Conservation (phyloP, 2,797 vertebrate genomes). For the Bradypodion ventrale region DNA sequence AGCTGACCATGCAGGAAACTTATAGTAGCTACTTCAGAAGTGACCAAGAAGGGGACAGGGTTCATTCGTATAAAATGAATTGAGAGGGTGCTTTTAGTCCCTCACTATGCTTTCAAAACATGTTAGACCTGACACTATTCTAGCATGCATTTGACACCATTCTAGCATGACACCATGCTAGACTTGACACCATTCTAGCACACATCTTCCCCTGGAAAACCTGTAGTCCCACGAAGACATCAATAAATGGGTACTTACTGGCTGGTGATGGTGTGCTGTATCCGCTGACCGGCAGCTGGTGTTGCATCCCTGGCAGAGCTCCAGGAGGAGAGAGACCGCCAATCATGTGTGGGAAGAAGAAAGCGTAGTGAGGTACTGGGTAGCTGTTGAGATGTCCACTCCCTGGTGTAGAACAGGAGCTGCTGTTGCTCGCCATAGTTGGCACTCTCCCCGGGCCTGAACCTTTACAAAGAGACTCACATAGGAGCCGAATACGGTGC, state of each 20-base stretch:
- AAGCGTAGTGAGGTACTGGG: slow-evolving; percentile 92
- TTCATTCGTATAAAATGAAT: not conserved
- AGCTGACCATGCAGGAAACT: not conserved
- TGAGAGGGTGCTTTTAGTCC: not conserved
- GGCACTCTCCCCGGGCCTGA: slow-evolving; percentile 47
- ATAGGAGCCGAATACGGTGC: slow-evolving; percentile 14
- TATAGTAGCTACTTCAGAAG: no score
- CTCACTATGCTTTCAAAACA: not conserved
- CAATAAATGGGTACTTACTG: slow-evolving; percentile 83
- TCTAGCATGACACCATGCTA: no score
- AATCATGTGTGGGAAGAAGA: slow-evolving; percentile 95
- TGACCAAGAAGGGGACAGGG: not conserved
- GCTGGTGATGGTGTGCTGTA: slow-evolving; percentile 96
- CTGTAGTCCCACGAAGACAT: not conserved
- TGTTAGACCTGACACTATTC: no score
- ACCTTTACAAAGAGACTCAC: slow-evolving; percentile 31
- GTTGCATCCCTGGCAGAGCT: slow-evolving; percentile 80
- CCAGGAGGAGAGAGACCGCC: slow-evolving; percentile 91
- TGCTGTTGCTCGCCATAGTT: slow-evolving; percentile 95
- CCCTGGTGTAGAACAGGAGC: slow-evolving; percentile 82
- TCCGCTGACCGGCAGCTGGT: slow-evolving; percentile 90
- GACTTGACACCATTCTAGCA: no score
- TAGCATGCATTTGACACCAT: no score
- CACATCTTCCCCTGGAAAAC: rapidly evolving
- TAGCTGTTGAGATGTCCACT: slow-evolving; percentile 89